These are phyloP conservation scores for Heloderma charlesbogerti DNA, from an alignment of 2,113 vertebrate species.

Conservation along the genomic window DNA sequence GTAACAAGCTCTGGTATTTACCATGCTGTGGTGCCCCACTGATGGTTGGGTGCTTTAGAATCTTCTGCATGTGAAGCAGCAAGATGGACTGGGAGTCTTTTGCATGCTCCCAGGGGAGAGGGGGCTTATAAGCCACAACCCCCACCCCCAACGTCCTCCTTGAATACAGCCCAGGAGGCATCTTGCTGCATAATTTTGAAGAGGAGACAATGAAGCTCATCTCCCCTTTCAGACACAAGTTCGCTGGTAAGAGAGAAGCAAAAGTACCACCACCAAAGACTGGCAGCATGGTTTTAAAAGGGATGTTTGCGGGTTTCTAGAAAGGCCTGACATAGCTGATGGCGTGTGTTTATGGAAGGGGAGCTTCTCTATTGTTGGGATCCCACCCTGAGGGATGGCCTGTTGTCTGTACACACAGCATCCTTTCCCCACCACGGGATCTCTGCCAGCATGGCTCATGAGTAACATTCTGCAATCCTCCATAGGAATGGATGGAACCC, in stretches of 20 bases:
- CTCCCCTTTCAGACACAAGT: background rate
- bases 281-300: background rate
- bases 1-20: background rate
- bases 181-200: background rate
- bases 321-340: background rate
- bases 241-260: background rate
- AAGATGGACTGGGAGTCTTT: background rate
- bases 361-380: too few relatives aligned
- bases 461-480: too few relatives aligned
- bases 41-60: background rate
- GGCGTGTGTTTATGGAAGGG: background rate
- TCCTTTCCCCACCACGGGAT: background rate
- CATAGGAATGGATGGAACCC: too few relatives aligned
- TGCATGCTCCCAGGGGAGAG: background rate
- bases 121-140: background rate
- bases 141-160: too few relatives aligned
- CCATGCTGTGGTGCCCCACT: background rate
- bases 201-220: too few relatives aligned
- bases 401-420: too few relatives aligned
- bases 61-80: background rate
- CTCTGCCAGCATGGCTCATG: too few relatives aligned
- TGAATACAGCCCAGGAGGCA: background rate
- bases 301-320: background rate
- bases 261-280: background rate
- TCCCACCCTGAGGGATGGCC: background rate